A percentile compares a stretch with the other conserved stretches of the same genome.
These are phyloP conservation scores for Pandion haliaetus DNA, from an alignment of 2,113 vertebrate genomes.

Conservation along the genomic window DNA sequence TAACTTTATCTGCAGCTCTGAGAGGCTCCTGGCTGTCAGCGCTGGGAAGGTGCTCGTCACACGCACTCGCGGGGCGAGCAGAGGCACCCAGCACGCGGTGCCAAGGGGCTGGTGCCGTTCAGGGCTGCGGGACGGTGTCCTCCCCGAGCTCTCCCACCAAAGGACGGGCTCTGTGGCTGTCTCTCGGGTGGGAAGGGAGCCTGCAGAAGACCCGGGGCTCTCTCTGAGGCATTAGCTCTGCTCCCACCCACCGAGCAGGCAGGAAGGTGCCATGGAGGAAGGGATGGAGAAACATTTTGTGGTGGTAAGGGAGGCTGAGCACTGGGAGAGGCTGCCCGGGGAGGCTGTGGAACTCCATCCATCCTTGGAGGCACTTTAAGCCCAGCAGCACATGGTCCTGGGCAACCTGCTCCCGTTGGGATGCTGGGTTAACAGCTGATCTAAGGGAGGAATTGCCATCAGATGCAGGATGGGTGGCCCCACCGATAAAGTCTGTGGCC, in stretches of 20 bases:
- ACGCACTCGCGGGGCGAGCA: fast-evolving
- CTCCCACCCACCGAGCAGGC: neutral
- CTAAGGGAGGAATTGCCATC: fast-evolving
- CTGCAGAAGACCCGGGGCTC: neutral
- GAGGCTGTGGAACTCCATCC: neutral
- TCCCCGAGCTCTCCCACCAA: fast-evolving
- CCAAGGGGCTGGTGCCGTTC: fast-evolving
- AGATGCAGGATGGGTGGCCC: neutral
- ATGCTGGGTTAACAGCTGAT: fast-evolving
- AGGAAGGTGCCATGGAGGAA: fast-evolving
- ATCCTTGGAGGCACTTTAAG: neutral
- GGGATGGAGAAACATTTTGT: neutral
- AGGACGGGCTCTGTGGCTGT: neutral
- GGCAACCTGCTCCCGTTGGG: neutral
- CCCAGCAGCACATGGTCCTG: neutral
- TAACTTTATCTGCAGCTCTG: neutral
- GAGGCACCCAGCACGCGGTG: fast-evolving
- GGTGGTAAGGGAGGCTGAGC: neutral
- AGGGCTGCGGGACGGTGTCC: fast-evolving
- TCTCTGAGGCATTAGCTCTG: neutral
- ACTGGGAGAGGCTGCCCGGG: neutral
- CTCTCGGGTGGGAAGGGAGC: neutral
- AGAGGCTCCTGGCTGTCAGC: neutral
- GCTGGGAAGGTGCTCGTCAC: neutral
- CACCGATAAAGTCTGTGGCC: neutral